Percentiles rank a stretch among this genome's conserved stretches.
These are phyloP conservation scores for Spisula subtruncata DNA, from an alignment of 2,888 invertebrate genomes.

Conservation along the genomic window DNA sequence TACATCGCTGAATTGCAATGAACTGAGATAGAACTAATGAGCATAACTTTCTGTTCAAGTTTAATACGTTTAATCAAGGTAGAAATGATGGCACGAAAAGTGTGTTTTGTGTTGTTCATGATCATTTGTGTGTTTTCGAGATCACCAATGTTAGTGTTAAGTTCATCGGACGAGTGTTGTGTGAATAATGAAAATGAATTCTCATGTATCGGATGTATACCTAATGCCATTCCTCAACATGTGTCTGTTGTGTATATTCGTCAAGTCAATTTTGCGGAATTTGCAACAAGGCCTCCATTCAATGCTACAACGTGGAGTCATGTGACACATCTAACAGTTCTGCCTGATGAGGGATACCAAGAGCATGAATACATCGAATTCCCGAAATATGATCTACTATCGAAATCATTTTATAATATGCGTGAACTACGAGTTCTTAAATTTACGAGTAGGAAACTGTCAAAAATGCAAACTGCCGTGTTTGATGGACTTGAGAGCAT, in stretches of 20 bases:
- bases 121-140: too few relatives aligned
- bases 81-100: too few relatives aligned
- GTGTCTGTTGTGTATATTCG: neutral
- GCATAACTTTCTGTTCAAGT: too few relatives aligned
- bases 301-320: neutral
- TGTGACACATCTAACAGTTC: neutral
- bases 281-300: neutral
- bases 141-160: neutral
- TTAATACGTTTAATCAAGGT: too few relatives aligned
- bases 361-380: neutral
- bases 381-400: neutral
- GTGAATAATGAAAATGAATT: neutral
- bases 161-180: neutral
- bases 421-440: neutral
- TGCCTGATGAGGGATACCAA: neutral
- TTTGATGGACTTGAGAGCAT: neutral
- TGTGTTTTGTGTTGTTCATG: too few relatives aligned
- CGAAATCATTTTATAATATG: neutral
- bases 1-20: too few relatives aligned
- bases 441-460: neutral
- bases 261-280: neutral
- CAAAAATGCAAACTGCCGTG: neutral
- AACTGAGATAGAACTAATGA: too few relatives aligned
- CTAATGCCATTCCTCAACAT: neutral
- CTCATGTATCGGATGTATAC: slow-evolving; percentile 2